phyloP scores from a whole-genome alignment of 2,888 invertebrate species.

The Harpalus rufipes region DNA sequence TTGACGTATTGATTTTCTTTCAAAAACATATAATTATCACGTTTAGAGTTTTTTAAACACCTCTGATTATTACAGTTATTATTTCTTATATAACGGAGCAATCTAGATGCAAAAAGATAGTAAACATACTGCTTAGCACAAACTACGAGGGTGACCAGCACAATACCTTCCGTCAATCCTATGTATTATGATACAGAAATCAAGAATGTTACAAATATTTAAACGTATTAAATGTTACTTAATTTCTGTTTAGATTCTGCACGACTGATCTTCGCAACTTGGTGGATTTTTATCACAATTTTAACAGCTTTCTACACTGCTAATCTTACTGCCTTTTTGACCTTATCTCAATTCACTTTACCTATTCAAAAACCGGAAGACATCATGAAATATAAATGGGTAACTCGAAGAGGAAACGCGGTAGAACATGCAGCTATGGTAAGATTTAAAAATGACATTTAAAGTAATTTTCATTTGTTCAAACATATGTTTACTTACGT shows the following conservation, averaged over 20 bases:
- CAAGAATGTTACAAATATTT: too few relatives aligned
- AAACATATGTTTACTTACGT: slow-evolving; percentile 4
- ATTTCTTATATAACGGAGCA: neutral
- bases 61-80: neutral
- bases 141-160: too few relatives aligned
- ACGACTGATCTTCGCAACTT: slow-evolving; percentile 90
- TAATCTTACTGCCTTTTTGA: slow-evolving; percentile 92
- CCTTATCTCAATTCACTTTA: slow-evolving; percentile 90
- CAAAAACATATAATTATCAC: neutral
- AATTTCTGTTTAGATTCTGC: slow-evolving; percentile 83
- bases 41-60: neutral
- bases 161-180: too few relatives aligned
- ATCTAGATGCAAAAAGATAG: neutral
- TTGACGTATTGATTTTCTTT: neutral
- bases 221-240: too few relatives aligned
- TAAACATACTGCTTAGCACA: too few relatives aligned
- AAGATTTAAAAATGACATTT: slow-evolving; percentile 23
- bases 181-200: too few relatives aligned
- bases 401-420: slow-evolving; percentile 84
- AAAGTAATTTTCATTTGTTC: slow-evolving; percentile 2
- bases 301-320: slow-evolving; percentile 94
- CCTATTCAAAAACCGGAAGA: slow-evolving; percentile 86
- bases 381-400: slow-evolving; percentile 86
- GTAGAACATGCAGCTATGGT: slow-evolving; percentile 80
- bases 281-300: slow-evolving; percentile 95